phyloP scores from a whole-genome alignment of 2,113 vertebrate genomes.

The Hemibates koningsi region DNA sequence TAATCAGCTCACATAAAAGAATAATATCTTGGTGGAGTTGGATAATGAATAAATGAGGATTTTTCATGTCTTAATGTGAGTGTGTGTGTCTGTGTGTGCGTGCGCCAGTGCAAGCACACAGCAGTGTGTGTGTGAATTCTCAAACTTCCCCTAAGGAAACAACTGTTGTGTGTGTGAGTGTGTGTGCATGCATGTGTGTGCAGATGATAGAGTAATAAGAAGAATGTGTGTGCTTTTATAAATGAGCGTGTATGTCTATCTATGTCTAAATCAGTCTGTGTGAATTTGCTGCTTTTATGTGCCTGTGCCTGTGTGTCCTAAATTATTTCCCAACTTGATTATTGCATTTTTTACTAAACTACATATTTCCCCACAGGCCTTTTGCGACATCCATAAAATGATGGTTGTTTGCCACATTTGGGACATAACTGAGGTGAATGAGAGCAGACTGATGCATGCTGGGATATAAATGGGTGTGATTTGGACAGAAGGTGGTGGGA shows the following conservation, averaged over 20 bases:
- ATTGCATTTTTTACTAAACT: constrained; percentile 38
- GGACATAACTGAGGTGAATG: constrained; percentile 26
- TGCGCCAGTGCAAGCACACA: background rate
- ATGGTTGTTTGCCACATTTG: constrained; percentile 28
- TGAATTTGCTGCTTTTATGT: background rate
- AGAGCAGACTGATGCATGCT: constrained; percentile 38
- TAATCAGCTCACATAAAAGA: constrained; percentile 39
- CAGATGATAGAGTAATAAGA: background rate
- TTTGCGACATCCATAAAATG: constrained; percentile 35
- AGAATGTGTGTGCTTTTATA: background rate
- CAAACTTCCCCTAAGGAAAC: background rate
- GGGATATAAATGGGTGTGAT: constrained; percentile 49
- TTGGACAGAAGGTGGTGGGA: constrained; percentile 53
- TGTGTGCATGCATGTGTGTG: background rate
- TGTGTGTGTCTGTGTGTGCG: background rate
- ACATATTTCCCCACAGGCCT: constrained; percentile 50
- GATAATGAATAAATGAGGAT: constrained; percentile 38
- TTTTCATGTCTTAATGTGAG: constrained; percentile 1
- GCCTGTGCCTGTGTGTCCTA: constrained; percentile 2
- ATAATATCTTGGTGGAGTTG: constrained; percentile 20
- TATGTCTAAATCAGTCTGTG: background rate
- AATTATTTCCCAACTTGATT: constrained; percentile 54
- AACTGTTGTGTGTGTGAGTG: background rate
- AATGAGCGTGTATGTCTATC: background rate
- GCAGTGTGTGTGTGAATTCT: background rate